Percentiles rank a stretch among this genome's conserved stretches.
phyloP scores from a whole-genome alignment of 2,888 invertebrate genomes.

The Emesis furor region DNA sequence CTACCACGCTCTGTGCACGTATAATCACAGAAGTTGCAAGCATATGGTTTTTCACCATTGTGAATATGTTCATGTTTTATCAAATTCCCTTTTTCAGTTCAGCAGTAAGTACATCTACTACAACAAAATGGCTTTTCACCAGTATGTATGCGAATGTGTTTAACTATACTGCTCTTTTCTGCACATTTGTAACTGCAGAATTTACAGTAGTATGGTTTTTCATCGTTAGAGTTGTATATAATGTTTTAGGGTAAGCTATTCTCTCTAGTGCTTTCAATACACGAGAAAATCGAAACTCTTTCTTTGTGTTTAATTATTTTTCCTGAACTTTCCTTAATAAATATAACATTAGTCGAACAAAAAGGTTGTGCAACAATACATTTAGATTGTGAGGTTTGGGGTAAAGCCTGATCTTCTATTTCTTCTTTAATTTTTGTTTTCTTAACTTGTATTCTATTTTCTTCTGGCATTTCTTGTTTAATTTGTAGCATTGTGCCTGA shows the following conservation, averaged over 20 bases:
- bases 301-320: constrained; percentile 17
- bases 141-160: constrained; percentile 31
- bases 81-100: constrained; percentile 33
- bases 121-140: constrained; percentile 32
- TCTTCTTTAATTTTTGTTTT: not conserved
- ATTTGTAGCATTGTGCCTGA: not conserved
- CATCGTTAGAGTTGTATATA: constrained; percentile 22
- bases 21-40: constrained; percentile 52
- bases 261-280: constrained; percentile 23
- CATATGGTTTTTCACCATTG: constrained; percentile 47
- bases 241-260: constrained; percentile 23
- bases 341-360: constrained; percentile 33
- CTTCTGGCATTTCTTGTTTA: not conserved
- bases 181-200: constrained; percentile 36
- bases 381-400: not conserved
- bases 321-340: constrained; percentile 23
- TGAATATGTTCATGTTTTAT: constrained; percentile 44
- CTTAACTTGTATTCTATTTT: no score
- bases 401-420: not conserved
- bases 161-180: constrained; percentile 34
- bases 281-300: constrained; percentile 27
- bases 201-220: constrained; percentile 27
- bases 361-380: constrained; percentile 23
- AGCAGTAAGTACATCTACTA: constrained; percentile 23
- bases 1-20: constrained; percentile 39